Base-by-base conservation (phyloP, 2,888 invertebrate genomes). In the Scaptomyza flava region DNA sequence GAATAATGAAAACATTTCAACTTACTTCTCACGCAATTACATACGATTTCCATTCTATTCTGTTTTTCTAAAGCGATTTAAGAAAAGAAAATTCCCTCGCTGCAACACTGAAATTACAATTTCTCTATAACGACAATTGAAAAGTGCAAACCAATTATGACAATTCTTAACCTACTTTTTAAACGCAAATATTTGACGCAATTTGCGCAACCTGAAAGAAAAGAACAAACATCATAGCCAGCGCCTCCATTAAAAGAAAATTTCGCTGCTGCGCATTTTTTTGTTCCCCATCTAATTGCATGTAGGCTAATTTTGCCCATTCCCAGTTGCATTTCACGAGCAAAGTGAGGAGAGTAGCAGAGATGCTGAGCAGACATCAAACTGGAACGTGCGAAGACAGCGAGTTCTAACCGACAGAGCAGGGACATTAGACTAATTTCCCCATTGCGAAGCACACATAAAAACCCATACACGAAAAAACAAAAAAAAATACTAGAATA, bases 111-210 rank as follows among this genome's bases (percentile, higher is more conserved):
- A 50, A 77, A 61, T 53, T 60, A 53, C 68, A 68, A 79, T 72
- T 51, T 72, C 69, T 72, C 62, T 77, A 65, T 63, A 51, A 45
- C 45, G 12, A 52, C 54, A 66, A 68, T 57, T 63, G 50, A 56
- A 64, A 59, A 47, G 75, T 68, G 61, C 62, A 79, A 59, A 57
- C 54, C 77, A 79, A 81, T 81, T 84, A 81, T 79, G 67, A 70
- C 75, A 79, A 85, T 79, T 81, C 80, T 72, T 84, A 79, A 85
- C 83, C 76, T 54, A 81, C 73, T 71, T 80, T 78, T 52, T 14
- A 54, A n/a, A 57, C 31, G 48, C 61, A 72, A 72, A 64, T 60
- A 72, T 68, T 77, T 79, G 65, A 67, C 59, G 72, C 77, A 74
- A 72, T 77, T 80, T 70, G 57, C 65, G 43, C 68, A 41, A 47